Evolutionary conservation across 2,113 vertebrate genomes (phyloP).

Genomic region (Pycnonotus jocosus): DNA sequence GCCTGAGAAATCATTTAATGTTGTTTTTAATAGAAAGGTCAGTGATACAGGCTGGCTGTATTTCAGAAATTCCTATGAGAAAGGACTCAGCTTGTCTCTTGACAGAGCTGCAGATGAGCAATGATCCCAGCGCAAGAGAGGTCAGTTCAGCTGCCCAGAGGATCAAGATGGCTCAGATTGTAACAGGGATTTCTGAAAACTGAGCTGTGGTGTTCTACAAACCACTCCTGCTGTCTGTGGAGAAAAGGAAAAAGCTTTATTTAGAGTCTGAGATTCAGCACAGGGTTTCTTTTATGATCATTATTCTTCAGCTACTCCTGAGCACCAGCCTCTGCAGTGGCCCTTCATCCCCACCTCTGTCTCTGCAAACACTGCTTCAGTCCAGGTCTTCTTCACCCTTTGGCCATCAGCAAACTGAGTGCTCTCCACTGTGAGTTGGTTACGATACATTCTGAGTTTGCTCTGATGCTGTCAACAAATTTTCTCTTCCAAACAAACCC

Average conservation of each 20-base stretch:
- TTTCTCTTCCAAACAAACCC: neutral
- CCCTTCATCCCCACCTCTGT: neutral
- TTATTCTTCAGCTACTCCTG: neutral
- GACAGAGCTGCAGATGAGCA: neutral
- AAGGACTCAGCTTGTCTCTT: neutral
- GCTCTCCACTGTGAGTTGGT: neutral
- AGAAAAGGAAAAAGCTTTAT: neutral
- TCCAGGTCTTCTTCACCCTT: neutral
- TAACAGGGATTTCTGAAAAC: neutral
- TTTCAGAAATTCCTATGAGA: constrained; percentile 43
- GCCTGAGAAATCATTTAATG: constrained; percentile 34
- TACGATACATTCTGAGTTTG: neutral
- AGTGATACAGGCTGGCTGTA: constrained; percentile 3
- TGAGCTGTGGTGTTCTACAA: neutral
- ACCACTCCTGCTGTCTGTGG: neutral
- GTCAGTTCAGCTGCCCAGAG: neutral
- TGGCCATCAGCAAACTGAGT: neutral
- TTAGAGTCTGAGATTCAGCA: neutral
- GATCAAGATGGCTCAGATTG: neutral
- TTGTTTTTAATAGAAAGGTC: constrained; percentile 55
- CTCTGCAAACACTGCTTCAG: neutral
- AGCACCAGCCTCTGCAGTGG: neutral
- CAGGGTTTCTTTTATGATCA: neutral
- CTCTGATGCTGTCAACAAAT: neutral
- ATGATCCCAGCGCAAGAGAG: neutral